Conservation (phyloP, 2,797 vertebrate species). For the Microcaecilia unicolor region DNA sequence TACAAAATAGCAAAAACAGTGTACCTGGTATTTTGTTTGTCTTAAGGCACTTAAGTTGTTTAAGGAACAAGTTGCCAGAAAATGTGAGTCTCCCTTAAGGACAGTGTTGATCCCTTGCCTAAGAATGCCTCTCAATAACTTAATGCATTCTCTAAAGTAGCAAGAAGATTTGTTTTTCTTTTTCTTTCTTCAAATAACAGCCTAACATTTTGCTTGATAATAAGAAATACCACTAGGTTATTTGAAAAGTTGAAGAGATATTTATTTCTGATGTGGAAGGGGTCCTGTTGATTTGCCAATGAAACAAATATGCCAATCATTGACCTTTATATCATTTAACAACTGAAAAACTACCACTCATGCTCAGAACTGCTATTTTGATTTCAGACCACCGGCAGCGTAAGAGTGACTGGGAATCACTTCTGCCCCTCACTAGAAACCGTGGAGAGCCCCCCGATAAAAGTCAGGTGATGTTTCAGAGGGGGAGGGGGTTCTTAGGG, state of each 20-base stretch:
- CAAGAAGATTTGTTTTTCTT: neutral
- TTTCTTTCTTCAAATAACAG: slow-evolving; percentile 3
- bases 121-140: neutral
- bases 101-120: neutral
- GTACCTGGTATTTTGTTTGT: slow-evolving; percentile 1
- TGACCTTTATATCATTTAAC: too few relatives aligned
- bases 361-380: too few relatives aligned
- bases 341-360: too few relatives aligned
- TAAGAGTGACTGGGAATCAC: too few relatives aligned
- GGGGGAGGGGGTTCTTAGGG: too few relatives aligned
- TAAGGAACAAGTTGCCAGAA: slow-evolving; percentile 4
- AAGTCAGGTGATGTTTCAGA: too few relatives aligned
- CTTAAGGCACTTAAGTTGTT: too few relatives aligned
- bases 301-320: too few relatives aligned
- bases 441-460: too few relatives aligned
- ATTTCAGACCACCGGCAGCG: too few relatives aligned
- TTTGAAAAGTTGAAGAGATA: neutral
- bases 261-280: neutral
- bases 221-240: neutral
- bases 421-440: too few relatives aligned
- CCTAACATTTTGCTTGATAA: neutral
- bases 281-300: fast-evolving
- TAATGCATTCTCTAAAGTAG: slow-evolving; percentile 6
- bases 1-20: neutral
- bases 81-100: slow-evolving; percentile 4